Base-by-base conservation (phyloP, 2,888 invertebrate species). In the Cephonodes hylas region DNA sequence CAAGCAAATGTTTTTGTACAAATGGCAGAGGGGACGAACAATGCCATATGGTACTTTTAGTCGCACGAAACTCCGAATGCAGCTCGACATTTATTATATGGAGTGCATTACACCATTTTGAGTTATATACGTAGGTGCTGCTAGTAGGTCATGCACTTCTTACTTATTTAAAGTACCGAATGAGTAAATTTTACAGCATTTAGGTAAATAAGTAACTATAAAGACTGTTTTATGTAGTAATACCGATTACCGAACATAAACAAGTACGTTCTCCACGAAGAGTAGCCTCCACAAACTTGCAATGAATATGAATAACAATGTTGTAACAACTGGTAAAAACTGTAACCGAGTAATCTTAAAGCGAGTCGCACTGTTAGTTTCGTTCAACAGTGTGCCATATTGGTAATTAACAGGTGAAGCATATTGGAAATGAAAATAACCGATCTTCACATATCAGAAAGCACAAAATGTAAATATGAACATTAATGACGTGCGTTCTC, bases 391-490 rank as follows among this genome's bases (percentile, higher is more conserved):
- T 27, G 53, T 53, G 27, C 15, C 31, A 31, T 31, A 3, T 8
- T 27, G 7, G 15, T 48, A 45, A 18, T 18, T 53, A 18, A 3
- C 27, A 31, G 18, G 27, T 27, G 31, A 31, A 53, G 53, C 53
- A 31, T 31, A 31, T 53, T 15, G 18, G 8, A 3, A 31, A 31
- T 31, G 13, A 10, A 13, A 45, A 22, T 22, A 42, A 42, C 38
- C 23, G 8, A 31, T 10, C 27, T 31, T 53, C 18, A 31, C 18
- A 10, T 18, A 46, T 31, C 44, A 27, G 20, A 46, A 59, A 46
- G 46, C 45, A 59, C 46, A 59, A 59, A 59, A 59, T 34, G 45
- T 46, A 46, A 53, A 27, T 53, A 53, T 44, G 18, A 44, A 27
- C 31, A 53, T 27, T 53, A 27, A 31, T 53, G 15, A 31, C 8